Base-by-base conservation (phyloP, 2,797 vertebrate species). In the Steatocranus sp. region DNA sequence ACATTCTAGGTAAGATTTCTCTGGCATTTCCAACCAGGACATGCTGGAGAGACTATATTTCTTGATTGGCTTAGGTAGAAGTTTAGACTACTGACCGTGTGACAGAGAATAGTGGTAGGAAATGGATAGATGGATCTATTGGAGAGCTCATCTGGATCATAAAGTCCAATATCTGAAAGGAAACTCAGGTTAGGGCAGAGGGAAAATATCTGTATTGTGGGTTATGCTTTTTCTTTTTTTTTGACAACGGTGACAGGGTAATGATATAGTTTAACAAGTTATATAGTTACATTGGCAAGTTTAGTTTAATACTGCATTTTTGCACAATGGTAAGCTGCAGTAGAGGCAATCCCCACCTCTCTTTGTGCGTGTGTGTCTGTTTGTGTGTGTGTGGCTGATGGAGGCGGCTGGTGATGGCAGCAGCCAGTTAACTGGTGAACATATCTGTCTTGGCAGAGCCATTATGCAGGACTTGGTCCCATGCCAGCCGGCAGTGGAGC, bases 361-460 rank as follows among this genome's bases (percentile, higher is more conserved):
- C 8, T 27, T 7, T 49, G 17, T 12, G 43, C 2, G 0, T 56
- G 50, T 15, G 73, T 27, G 56, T 56, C 46, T 80, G 75, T 75
- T 20, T 76, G 81, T 76, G 80, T 79, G 73, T 82, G 85, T 80
- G 76, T 73, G 12, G 9, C 12, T 34, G 83, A 75, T 41, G 82
- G 49, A 79, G 84, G 83, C 5, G 51, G 70, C 51, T 68, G 41
- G 51, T 80, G 86, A 86, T 80, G 88, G 84, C 81, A 85, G 79
- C 86, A 89, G 84, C 86, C 87, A 88, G 88, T 92, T 93, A 91
- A 80, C 91, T 75, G 81, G 79, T 90, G 91, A 91, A 90, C 90
- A 92, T 83, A 90, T 88, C 90, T 74, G 89, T 81, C 78, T 91
- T 90, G 91, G 92, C 92, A 91, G 85, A 85, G 83, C 66, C 88